Evolutionary conservation across 2,888 invertebrate species (phyloP), one percentile per base, ranked within the genome.

Genomic region (Sphinx pinastri): DNA sequence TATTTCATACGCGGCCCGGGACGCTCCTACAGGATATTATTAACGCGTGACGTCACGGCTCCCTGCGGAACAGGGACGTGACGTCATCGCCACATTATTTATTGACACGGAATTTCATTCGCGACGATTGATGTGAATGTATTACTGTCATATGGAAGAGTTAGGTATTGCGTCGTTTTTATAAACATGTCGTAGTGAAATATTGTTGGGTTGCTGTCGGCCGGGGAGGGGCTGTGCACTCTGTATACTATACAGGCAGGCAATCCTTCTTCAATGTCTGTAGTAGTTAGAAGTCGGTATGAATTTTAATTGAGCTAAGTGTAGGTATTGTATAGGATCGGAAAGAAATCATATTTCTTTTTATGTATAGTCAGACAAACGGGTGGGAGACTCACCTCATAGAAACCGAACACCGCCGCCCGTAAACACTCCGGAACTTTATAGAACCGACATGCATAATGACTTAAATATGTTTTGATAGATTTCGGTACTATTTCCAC

Each of bases 31-130:
- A 76, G 76, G 77, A 75, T 72, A 73, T 75, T 69, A 72, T 75
- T 68, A 75, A 71, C 73, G 71, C 70, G 69, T 77, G 76, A 77
- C 76, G 76, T 77, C 70, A 70, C 58, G 10, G 45, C 70, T 54
- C 58, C 68, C 72, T 70, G 68, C 70, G 63, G 68, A 72, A 70
- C 47, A 38, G 45, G 57, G 68, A 55, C 25, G 45, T 72, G 72
- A 72, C 72, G 70, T 72, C 72, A 72, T 68, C 58, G 45, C 13
- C 8, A 67, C 70, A 70, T 71, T 69, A 71, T 71, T 71, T 68
- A 70, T 69, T 19, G 67, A n/a, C 49, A 14, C 38, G 60, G 54
- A 54, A 55, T 63, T 45, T 16, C 45, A 45, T 19, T 6, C 16
- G 19, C 47, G 63, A 19, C 49, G 49, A 25, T 12, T 49, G 19